These are phyloP conservation scores for Paelopatides confundens DNA, from an alignment of 53 echinoderm and acorn worm species.

Conservation along the genomic window DNA sequence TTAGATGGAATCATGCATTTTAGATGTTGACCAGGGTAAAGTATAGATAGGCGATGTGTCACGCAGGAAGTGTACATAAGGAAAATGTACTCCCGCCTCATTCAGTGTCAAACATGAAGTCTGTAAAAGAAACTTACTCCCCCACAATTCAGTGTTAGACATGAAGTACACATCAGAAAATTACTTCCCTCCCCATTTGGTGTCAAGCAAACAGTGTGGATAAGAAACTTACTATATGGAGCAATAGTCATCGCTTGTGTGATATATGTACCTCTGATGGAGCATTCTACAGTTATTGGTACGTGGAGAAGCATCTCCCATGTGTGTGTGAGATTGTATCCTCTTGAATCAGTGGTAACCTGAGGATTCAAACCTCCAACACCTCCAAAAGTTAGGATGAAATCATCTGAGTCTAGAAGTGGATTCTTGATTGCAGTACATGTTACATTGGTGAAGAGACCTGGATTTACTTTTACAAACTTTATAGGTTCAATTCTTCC, in stretches of 20 bases:
- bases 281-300: neutral
- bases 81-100: too few relatives aligned
- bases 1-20: too few relatives aligned
- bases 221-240: neutral
- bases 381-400: neutral
- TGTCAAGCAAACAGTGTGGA: too few relatives aligned
- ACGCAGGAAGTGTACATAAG: too few relatives aligned
- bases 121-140: too few relatives aligned
- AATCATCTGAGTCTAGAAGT: neutral
- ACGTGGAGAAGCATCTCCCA: neutral
- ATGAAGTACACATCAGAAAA: too few relatives aligned
- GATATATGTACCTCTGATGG: neutral
- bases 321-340: neutral
- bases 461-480: neutral
- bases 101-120: too few relatives aligned
- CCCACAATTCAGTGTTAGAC: too few relatives aligned
- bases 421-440: neutral
- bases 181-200: too few relatives aligned
- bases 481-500: neutral
- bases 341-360: neutral
- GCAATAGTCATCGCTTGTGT: neutral
- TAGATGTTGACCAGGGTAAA: too few relatives aligned
- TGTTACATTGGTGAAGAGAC: neutral
- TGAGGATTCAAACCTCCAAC: too few relatives aligned
- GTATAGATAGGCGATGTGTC: too few relatives aligned